phyloP scores from a whole-genome alignment of 1,140 invertebrate species.

The Drosophila repleta region DNA sequence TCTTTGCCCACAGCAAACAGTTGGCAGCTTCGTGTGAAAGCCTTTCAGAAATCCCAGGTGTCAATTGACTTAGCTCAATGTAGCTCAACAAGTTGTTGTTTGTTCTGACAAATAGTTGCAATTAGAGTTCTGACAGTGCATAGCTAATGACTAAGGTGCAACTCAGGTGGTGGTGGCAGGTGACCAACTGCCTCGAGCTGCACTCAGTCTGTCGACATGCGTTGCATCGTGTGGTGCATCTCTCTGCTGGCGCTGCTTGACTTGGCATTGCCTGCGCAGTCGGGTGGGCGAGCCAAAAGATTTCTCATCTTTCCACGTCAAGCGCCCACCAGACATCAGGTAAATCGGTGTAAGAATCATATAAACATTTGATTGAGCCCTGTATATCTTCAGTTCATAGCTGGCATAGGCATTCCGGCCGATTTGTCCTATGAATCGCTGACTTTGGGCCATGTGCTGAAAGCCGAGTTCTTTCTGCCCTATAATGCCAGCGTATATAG shows the following conservation, averaged over 20 bases:
- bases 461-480: conserved; percentile 63
- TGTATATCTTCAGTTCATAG: conserved; percentile 57
- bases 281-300: conserved; percentile 26
- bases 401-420: conserved; percentile 70
- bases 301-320: conserved; percentile 67
- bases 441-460: conserved; percentile 62
- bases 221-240: conserved; percentile 13
- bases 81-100: background rate
- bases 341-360: conserved; percentile 5
- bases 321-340: conserved; percentile 66
- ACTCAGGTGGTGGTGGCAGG: background rate
- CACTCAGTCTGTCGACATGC: conserved; percentile 15
- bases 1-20: no score
- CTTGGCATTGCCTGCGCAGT: background rate
- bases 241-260: conserved; percentile 16
- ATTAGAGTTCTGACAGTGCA: background rate
- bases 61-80: conserved; percentile 12
- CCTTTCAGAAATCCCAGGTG: background rate
- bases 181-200: background rate
- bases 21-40: background rate
- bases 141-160: conserved; percentile 30
- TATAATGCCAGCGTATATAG: conserved; percentile 59
- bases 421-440: conserved; percentile 69
- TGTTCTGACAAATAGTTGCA: background rate
- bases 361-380: background rate